Conservation (phyloP, 2,113 vertebrate genomes). For the Terrapene triunguis region DNA sequence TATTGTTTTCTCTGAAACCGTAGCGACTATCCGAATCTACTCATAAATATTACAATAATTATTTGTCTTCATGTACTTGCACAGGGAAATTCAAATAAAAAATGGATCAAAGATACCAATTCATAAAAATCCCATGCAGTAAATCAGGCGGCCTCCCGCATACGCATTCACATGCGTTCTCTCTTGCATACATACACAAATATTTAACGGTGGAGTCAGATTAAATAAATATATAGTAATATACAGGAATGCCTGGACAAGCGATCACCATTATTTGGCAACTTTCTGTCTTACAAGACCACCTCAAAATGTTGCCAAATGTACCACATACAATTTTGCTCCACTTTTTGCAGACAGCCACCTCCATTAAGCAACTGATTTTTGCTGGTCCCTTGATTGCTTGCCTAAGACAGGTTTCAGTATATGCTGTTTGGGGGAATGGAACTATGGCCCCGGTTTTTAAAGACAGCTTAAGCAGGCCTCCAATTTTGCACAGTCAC, state of each 20-base stretch:
- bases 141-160: fast-evolving
- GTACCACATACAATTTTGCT: neutral
- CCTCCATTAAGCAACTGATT: neutral
- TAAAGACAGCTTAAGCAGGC: neutral
- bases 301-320: fast-evolving
- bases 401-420: neutral
- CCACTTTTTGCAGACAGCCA: neutral
- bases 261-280: neutral
- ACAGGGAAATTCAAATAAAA: slow-evolving; percentile 27
- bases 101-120: slow-evolving; percentile 52
- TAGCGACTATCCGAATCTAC: slow-evolving; percentile 41
- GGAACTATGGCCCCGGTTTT: neutral
- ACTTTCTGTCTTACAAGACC: neutral
- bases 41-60: slow-evolving; percentile 59
- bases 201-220: neutral
- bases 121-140: fast-evolving
- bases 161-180: fast-evolving
- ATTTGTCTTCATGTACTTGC: slow-evolving; percentile 54
- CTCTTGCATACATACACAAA: neutral
- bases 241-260: neutral
- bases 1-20: slow-evolving; percentile 62
- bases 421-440: neutral
- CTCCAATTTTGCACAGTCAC: neutral
- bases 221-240: neutral
- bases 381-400: neutral